These are phyloP conservation scores for Dorcus hopei DNA, from an alignment of 2,888 invertebrate species.

Conservation along the genomic window DNA sequence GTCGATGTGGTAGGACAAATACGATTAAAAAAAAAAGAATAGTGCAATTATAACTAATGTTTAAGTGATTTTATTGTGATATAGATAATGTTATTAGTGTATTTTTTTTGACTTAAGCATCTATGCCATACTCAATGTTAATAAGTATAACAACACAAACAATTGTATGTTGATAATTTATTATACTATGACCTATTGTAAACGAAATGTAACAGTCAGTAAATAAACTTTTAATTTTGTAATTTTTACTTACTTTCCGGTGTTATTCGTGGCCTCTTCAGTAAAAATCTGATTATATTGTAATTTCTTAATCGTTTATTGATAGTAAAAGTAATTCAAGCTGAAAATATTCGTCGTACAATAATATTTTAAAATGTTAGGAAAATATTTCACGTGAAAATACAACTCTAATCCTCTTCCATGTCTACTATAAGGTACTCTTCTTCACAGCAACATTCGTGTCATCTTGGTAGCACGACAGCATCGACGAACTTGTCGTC, in stretches of 20 bases:
- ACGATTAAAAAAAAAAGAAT: constrained; percentile 21
- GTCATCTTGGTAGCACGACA: constrained; percentile 60
- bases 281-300: too few species aligned
- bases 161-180: not conserved
- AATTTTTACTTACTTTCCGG: not conserved
- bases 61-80: constrained; percentile 45
- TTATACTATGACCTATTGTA: too few species aligned
- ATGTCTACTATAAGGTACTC: constrained; percentile 36
- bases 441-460: constrained; percentile 36
- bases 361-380: not conserved
- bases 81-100: constrained; percentile 31
- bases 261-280: too few species aligned
- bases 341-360: constrained; percentile 8
- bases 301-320: too few species aligned
- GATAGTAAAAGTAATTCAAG: too few species aligned
- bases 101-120: constrained; percentile 11
- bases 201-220: not conserved
- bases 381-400: too few species aligned
- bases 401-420: constrained; percentile 30
- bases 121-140: constrained; percentile 8
- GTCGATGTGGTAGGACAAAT: constrained; percentile 53
- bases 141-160: not conserved
- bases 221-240: not conserved
- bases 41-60: constrained; percentile 35
- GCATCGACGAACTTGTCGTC: constrained; percentile 53